Conservation (phyloP, 2,113 vertebrate species). For the Acinonyx jubatus region DNA sequence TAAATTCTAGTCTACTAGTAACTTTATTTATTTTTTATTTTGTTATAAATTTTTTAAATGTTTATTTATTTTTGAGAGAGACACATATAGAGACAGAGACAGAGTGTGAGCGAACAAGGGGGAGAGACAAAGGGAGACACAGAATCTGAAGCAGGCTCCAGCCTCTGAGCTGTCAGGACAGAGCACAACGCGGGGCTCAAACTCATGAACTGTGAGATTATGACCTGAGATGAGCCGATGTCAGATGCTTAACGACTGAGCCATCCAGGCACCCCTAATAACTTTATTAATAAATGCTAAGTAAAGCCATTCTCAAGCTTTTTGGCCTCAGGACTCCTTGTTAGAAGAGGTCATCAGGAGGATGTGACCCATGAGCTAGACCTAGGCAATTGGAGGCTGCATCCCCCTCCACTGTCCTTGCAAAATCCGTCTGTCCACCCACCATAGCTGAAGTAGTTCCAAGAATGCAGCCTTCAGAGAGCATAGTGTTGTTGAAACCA, state of each 20-base stretch:
- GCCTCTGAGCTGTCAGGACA: no score
- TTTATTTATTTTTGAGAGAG: no score
- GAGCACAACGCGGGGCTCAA: no score
- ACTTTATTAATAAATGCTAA: neutral
- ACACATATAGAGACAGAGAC: no score
- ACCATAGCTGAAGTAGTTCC: neutral
- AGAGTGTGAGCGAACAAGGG: no score
- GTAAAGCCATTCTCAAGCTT: neutral
- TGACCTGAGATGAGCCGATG: no score
- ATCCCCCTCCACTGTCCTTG: neutral
- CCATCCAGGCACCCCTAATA: neutral
- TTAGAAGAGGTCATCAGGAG: neutral
- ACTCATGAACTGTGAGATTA: no score
- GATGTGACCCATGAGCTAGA: neutral
- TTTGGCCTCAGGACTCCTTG: neutral
- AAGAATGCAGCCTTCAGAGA: neutral
- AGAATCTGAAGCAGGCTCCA: no score
- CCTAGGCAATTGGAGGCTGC: neutral
- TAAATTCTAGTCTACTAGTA: neutral
- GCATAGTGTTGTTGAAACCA: neutral
- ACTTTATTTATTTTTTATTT: neutral
- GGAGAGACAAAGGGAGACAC: no score
- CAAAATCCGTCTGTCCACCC: neutral
- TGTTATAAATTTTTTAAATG: no score
- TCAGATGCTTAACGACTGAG: no score